Base-by-base conservation (phyloP, 1,140 invertebrate species). In the Zaprionus ornatus region DNA sequence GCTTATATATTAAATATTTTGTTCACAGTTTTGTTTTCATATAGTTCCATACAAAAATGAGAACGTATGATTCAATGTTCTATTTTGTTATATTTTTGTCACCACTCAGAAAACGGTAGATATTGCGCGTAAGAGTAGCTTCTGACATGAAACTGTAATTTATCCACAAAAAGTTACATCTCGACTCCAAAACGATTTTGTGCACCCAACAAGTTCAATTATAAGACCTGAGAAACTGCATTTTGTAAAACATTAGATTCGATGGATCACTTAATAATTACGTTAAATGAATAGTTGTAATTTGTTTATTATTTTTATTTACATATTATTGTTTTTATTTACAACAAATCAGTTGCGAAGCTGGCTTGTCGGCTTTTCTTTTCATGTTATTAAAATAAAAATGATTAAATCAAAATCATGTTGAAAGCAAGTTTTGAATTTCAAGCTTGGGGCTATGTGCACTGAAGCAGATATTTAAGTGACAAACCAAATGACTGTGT, bases 401-500 rank as follows among this genome's bases (percentile, higher is more conserved):
- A 45, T 67, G 54, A 32, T 40, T 79, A 15, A 23, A 48, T 15
- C 13, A 62, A 67, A 55, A 52, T 64, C 59, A 60, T 60, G 12
- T 55, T n/a, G 37, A 63, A 59, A 45, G 32, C 67, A 45, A 60
- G 73, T 61, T 84, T 71, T 63, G 19, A 63, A 71, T 71, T 71
- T 52, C 35, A 32, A 4, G 25, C n/a, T 52, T 60, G n/a, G 42
- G 42, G 29, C 56, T 61, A 23, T 45, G 42, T 42, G 25, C 50
- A 84, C 65, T 84, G 81, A 74, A 74, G 81, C 81, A 84, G 77
- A 84, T 84, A 84, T 72, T 23, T 32, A 50, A 27, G 45, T 42
- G 59, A n/a, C 37, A 45, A 37, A 23, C 40, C 27, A 64, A 48
- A 27, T 74, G 77, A 82, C 74, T 82, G 63, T 10, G 4, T 29